Evolutionary conservation across 2,113 vertebrate genomes (phyloP).

Genomic region (Nycticebus coucang): DNA sequence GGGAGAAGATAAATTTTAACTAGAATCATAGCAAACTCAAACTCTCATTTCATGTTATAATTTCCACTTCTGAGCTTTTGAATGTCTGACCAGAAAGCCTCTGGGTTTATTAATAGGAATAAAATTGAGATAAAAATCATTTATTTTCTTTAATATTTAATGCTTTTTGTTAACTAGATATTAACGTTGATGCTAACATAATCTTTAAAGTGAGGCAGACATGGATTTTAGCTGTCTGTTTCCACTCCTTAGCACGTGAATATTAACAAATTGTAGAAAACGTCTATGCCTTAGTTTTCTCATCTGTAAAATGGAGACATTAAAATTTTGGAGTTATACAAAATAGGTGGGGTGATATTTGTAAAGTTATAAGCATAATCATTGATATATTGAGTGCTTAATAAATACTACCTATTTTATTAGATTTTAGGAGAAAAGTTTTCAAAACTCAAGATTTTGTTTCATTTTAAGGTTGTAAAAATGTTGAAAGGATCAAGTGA

Average conservation of each 20-base stretch:
- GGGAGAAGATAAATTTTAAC: background rate
- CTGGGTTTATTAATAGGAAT: constrained; percentile 23
- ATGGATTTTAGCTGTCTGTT: background rate
- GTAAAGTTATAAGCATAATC: background rate
- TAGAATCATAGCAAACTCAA: constrained; percentile 34
- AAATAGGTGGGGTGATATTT: background rate
- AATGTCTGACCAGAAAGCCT: background rate
- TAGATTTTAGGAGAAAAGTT: background rate
- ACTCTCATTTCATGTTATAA: constrained; percentile 6
- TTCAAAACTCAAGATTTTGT: background rate
- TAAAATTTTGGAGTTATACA: background rate
- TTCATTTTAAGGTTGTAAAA: constrained; percentile 8
- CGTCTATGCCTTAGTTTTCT: background rate
- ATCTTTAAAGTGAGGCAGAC: background rate
- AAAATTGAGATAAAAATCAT: constrained; percentile 33
- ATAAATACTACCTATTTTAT: background rate
- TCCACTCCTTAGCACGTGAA: background rate
- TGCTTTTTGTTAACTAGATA: background rate
- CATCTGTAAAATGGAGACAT: background rate
- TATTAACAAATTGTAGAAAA: background rate
- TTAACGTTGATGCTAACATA: background rate
- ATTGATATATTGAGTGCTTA: background rate
- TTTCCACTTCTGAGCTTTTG: constrained; percentile 15
- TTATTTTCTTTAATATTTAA: background rate
- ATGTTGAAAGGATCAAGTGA: background rate